Percentiles rank a stretch among this genome's conserved stretches.
These are phyloP conservation scores for Brachylomia viminalis DNA, from an alignment of 2,888 invertebrate genomes.

Conservation along the genomic window DNA sequence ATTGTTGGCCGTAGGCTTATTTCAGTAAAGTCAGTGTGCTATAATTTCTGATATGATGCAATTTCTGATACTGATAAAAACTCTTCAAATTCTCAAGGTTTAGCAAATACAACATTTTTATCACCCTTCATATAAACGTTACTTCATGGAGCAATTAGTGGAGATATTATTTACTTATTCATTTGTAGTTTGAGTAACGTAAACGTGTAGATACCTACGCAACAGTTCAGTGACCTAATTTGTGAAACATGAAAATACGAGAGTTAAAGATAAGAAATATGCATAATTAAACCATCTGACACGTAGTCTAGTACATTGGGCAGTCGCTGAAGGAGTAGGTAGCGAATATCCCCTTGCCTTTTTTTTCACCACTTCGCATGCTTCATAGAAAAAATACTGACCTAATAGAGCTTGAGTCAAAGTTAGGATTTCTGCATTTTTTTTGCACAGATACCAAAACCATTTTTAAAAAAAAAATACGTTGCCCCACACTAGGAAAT, in stretches of 20 bases:
- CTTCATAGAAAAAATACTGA: too few species aligned
- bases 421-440: too few species aligned
- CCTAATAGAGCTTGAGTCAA: too few species aligned
- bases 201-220: not conserved
- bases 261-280: not conserved
- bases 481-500: too few species aligned
- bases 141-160: constrained; percentile 32
- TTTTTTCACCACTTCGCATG: not conserved
- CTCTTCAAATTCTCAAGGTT: constrained; percentile 42
- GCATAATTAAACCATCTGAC: not conserved
- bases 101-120: constrained; percentile 43
- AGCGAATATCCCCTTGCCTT: not conserved
- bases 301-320: not conserved
- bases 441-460: too few species aligned
- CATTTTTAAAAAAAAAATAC: too few species aligned
- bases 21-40: constrained; percentile 34
- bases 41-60: constrained; percentile 44
- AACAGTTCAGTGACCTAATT: constrained; percentile 32
- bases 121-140: constrained; percentile 20
- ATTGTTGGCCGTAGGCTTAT: constrained; percentile 14
- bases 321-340: not conserved
- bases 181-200: not conserved
- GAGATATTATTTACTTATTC: constrained; percentile 15
- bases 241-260: not conserved
- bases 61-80: constrained; percentile 44